These are phyloP conservation scores for Cichladusa arquata DNA, from an alignment of 2,113 vertebrate genomes.

Conservation along the genomic window DNA sequence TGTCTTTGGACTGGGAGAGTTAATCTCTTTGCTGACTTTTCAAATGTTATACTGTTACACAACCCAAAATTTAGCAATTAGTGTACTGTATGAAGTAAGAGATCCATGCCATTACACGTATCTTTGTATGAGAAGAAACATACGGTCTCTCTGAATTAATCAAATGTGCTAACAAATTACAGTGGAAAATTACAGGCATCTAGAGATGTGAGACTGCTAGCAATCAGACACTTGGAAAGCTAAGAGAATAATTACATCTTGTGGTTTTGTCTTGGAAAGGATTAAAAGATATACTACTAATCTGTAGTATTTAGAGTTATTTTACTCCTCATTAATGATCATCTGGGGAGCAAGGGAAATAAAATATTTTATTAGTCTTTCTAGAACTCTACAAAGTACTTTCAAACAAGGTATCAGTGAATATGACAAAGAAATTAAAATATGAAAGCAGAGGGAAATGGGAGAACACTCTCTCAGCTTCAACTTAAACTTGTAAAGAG, in stretches of 20 bases:
- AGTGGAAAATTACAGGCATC: conserved; percentile 63
- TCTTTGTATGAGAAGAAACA: conserved; percentile 34
- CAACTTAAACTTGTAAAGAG: background rate
- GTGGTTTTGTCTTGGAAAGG: conserved; percentile 24
- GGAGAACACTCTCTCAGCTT: background rate
- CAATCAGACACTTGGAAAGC: conserved; percentile 48
- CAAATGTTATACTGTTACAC: conserved; percentile 14
- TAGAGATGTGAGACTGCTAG: conserved; percentile 52
- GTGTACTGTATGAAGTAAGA: conserved; percentile 34
- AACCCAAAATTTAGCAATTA: conserved; percentile 64
- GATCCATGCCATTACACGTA: background rate
- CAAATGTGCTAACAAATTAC: conserved; percentile 61
- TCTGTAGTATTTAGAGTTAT: background rate
- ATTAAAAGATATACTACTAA: background rate
- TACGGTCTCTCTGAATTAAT: conserved; percentile 45
- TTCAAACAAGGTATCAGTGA: background rate
- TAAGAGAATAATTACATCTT: conserved; percentile 7
- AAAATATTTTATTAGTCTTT: background rate
- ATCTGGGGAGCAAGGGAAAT: background rate
- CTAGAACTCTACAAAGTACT: background rate
- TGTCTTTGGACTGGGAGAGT: conserved; percentile 11
- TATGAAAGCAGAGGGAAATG: background rate
- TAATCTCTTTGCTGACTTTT: conserved; percentile 53
- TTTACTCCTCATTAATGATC: background rate
- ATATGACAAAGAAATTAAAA: background rate